Base-by-base conservation (phyloP, 2,797 vertebrate species). In the Staurois parvus region DNA sequence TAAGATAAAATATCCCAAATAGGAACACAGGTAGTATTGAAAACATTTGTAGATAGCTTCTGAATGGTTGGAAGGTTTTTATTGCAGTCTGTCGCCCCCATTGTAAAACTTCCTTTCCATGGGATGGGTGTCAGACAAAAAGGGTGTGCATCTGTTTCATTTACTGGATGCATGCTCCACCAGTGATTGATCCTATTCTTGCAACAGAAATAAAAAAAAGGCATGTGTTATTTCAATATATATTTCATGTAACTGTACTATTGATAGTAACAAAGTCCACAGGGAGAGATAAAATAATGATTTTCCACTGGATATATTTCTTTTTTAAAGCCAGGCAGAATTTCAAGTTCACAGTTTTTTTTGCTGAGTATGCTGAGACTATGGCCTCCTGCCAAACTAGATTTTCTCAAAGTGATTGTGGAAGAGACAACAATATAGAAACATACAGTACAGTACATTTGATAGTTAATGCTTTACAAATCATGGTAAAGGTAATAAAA, bases 281-380 rank as follows among this genome's bases (percentile, higher is more conserved):
- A 34, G 67, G 78, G 37, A 70, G 12, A 69, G n/a, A 24, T 52
- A 48, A 79, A 69, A 24, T 48, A 48, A 21, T 15, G 26, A 80
- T 70, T 69, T 70, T 80, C 28, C 64, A 56, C 45, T n/a, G 19
- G 26, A 56, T 78, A 21, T 78, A 29, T 37, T 67, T 78, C 28
- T 52, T 52, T 34, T 59, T 28, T 52, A 30, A 34, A 24, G 28
- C 40, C n/a, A 68, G 64, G 28, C 67, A n/a, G 29, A 32, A 48
- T 68, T 21, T 67, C 76, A 26, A 26, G n/a, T 66, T 66, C 17
- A 42, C 37, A 69, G 21, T 12, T 79, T 10, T 78, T 34, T 45
- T 8, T 26, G 24, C 37, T 79, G 66, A 79, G 32, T 28, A 29
- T 48, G 48, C 19, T 48, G 19, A 69, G 64, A 69, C 59, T 79